phyloP scores from a whole-genome alignment of 2,113 vertebrate species.

The Calonectris borealis region DNA sequence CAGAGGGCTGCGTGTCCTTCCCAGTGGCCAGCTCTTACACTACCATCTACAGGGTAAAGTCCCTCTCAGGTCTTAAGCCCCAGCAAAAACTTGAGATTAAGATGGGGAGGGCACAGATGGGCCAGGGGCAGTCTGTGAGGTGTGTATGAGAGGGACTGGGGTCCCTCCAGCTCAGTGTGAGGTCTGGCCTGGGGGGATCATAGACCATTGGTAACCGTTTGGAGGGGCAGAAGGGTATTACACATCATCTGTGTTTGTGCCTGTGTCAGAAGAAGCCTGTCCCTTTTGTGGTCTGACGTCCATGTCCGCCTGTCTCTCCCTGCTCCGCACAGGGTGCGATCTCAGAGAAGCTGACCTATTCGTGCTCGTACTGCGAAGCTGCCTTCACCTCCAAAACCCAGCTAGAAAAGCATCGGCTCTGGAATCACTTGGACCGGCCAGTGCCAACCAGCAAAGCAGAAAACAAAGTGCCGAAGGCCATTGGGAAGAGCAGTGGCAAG shows the following conservation, averaged over 20 bases:
- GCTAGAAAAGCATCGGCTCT: conserved; percentile 92
- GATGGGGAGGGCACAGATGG: not conserved
- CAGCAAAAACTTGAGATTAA: not conserved
- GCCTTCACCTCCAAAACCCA: conserved; percentile 94
- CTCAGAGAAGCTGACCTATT: conserved; percentile 87
- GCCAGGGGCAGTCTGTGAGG: not conserved
- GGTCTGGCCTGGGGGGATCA: not conserved
- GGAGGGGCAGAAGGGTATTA: not conserved
- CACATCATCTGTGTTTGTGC: fast-evolving
- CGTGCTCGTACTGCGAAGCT: conserved; percentile 91
- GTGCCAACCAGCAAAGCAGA: conserved; percentile 69
- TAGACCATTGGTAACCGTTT: not conserved
- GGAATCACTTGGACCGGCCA: conserved; percentile 90
- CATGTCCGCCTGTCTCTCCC: not conserved
- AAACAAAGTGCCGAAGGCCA: conserved; percentile 77
- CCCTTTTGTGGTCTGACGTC: not conserved
- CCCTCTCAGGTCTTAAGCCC: not conserved
- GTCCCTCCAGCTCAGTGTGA: not conserved
- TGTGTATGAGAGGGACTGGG: not conserved
- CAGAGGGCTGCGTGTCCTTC: not conserved
- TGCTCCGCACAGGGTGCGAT: conserved; percentile 76
- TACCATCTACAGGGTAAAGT: not conserved
- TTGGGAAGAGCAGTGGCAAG: conserved; percentile 81
- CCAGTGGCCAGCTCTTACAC: not conserved
- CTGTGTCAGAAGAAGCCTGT: not conserved